phyloP scores from a whole-genome alignment of 2,797 vertebrate species.

The Sebastes paucispinis region DNA sequence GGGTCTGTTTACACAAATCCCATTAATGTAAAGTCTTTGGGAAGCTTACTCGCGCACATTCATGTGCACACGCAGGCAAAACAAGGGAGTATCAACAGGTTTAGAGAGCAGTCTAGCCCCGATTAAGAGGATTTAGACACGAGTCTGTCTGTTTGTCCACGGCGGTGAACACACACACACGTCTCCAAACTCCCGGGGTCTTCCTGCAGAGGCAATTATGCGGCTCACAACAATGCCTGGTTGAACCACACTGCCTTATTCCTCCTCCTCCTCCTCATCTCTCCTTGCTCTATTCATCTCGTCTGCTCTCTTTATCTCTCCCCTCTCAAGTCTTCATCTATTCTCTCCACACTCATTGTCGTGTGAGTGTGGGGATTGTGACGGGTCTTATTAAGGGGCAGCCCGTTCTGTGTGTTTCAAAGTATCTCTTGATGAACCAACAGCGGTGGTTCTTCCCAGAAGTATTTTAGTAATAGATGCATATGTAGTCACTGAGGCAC shows the following conservation, averaged over 20 bases:
- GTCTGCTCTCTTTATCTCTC: slow-evolving; percentile 16
- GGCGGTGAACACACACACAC: slow-evolving; percentile 9
- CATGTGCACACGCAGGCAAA: slow-evolving; percentile 36
- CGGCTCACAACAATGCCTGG: slow-evolving; percentile 25
- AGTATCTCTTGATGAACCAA: not conserved
- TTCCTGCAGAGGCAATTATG: slow-evolving; percentile 24
- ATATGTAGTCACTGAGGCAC: not conserved
- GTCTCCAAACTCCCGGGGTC: slow-evolving; percentile 22
- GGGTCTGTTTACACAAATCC: slow-evolving; percentile 73
- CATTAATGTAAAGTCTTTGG: slow-evolving; percentile 62
- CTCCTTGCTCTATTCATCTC: slow-evolving; percentile 35
- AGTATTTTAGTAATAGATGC: not conserved
- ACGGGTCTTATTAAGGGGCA: slow-evolving; percentile 9
- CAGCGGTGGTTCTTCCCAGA: not conserved
- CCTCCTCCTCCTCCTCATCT: slow-evolving; percentile 34
- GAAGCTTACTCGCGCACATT: slow-evolving; percentile 41
- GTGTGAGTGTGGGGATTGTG: slow-evolving; percentile 24
- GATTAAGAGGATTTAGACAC: slow-evolving; percentile 75
- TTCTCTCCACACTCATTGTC: slow-evolving; percentile 32
- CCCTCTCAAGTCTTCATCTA: slow-evolving; percentile 20
- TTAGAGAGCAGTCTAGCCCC: slow-evolving; percentile 52
- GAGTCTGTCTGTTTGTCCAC: slow-evolving; percentile 41
- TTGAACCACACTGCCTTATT: slow-evolving; percentile 21
- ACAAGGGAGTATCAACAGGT: slow-evolving; percentile 48
- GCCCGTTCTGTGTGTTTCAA: slow-evolving; percentile 1